Evolutionary conservation across 2,113 vertebrate species (phyloP).

Genomic region (Sterna hirundo): DNA sequence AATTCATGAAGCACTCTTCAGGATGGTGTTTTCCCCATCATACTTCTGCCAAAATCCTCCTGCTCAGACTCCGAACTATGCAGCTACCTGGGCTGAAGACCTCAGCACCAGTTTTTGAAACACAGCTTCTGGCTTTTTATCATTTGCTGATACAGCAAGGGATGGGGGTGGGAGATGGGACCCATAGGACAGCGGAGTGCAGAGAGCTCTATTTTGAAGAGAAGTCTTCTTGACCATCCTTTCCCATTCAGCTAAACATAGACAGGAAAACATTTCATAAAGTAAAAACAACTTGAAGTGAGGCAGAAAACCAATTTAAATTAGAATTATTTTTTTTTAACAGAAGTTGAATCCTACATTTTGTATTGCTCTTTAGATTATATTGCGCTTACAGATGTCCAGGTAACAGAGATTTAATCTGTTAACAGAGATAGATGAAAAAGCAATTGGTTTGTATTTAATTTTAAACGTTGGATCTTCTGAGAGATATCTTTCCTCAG

Average conservation of each 20-base stretch:
- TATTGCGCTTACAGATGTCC: not conserved
- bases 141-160: not conserved
- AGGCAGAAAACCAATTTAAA: not conserved
- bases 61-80: not conserved
- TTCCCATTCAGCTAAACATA: not conserved
- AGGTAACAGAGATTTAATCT: not conserved
- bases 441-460: not conserved
- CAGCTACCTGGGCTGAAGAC: not conserved
- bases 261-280: not conserved
- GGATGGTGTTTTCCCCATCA: not conserved
- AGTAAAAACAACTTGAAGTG: not conserved
- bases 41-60: not conserved
- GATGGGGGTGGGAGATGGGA: not conserved
- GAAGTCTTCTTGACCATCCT: not conserved
- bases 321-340: not conserved
- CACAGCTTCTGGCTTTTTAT: not conserved
- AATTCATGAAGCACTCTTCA: not conserved
- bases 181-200: not conserved
- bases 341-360: not conserved
- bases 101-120: not conserved
- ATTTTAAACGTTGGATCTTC: not conserved
- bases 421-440: not conserved
- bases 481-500: not conserved
- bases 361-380: not conserved
- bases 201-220: not conserved